Base-by-base conservation (phyloP, 2,113 vertebrate genomes). In the Scalopus aquaticus region DNA sequence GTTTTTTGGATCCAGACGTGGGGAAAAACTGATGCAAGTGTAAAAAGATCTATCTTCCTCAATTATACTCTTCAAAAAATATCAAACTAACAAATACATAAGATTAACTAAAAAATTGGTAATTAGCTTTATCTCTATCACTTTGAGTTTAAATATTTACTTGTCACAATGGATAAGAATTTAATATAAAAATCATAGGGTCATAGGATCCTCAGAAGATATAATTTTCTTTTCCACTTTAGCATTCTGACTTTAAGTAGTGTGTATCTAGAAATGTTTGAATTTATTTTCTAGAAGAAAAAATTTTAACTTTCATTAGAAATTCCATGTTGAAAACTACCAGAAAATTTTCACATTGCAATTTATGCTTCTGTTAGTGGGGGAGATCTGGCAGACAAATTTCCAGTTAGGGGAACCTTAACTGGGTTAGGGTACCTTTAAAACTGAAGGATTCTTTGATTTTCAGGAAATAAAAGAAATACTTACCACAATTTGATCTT, bases 401-500 rank as follows among this genome's bases (percentile, higher is more conserved):
- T 64, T 81, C 11, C 6, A 77, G 9, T 78, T 88, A 39, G 22
- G 30, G 56, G 32, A 87, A n/a, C n/a, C n/a, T n/a, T n/a, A n/a
- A n/a, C n/a, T n/a, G n/a, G n/a, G n/a, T n/a, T n/a, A n/a, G n/a
- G 64, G 56, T 2, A 13, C 8, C 11, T 46, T 85, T 78, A 49
- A 62, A 82, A 89, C 76, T 32, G 76, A 44, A 22, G 16, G 62
- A 49, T 24, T 32, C 49, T 82, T 49, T 16, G 46, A 60, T 4
- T 95, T 96, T 13, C 54, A 96, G 80, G 92, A 97, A 95, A 32
- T 69, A 85, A 64, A 93, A 93, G 70, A 95, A 69, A 95, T 89
- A 98, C 99, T 99, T 98, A 99, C 99, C 99, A 99, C 99, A 97
- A 99, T 99, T 96, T 99, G 99, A 97, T 99, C 99, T 97, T 99